Evolutionary conservation across 2,888 invertebrate species (phyloP).

Genomic region (Noctua janthe): DNA sequence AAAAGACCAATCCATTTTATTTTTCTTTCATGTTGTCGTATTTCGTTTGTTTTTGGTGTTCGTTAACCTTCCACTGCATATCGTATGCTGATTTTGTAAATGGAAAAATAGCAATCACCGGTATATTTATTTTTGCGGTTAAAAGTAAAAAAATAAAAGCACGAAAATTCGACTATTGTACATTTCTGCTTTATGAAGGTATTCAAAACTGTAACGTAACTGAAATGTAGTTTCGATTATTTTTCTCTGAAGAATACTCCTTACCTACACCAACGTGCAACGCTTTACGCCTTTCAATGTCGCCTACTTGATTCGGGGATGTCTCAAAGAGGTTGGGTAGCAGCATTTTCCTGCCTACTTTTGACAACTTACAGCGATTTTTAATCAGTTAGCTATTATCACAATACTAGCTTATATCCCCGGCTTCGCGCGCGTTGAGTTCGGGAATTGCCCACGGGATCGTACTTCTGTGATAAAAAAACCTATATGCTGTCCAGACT

Average conservation of each 20-base stretch:
- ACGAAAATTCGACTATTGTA: neutral
- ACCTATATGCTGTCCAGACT: no score
- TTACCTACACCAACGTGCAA: no score
- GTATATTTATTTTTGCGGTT: constrained; percentile 9
- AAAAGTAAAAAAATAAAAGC: neutral
- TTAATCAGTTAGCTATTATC: no score
- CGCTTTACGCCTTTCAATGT: neutral
- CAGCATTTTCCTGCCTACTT: no score
- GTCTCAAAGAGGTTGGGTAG: neutral
- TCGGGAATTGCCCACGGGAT: no score
- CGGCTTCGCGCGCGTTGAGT: no score
- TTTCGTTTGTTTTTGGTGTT: constrained; percentile 19
- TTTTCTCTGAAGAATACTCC: no score
- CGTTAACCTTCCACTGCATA: constrained; percentile 23
- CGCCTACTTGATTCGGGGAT: neutral
- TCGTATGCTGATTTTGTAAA: constrained; percentile 38
- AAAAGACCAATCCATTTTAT: constrained; percentile 7
- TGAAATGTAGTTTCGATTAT: neutral
- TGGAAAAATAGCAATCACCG: constrained; percentile 34
- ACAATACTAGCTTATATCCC: no score
- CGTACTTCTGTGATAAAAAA: no score
- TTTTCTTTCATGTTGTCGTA: constrained; percentile 7
- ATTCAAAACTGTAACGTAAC: neutral
- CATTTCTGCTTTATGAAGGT: neutral
- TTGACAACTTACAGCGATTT: no score